Evolutionary conservation across 2,797 vertebrate genomes (phyloP).

Genomic region (Halcyon badia): DNA sequence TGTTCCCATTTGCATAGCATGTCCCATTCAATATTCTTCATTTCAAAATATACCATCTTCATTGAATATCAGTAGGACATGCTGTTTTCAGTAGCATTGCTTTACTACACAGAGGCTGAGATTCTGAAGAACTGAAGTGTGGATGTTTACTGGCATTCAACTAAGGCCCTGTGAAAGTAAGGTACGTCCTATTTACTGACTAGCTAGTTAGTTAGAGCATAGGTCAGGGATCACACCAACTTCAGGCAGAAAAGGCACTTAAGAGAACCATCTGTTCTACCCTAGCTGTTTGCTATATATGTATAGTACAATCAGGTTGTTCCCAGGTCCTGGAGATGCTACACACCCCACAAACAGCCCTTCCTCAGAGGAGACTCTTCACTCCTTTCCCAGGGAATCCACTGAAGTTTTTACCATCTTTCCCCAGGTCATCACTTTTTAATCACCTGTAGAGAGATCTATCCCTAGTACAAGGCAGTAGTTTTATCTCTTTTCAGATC

Average conservation of each 20-base stretch:
- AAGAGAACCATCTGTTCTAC: rapidly evolving
- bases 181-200: background rate
- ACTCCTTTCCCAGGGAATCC: background rate
- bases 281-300: background rate
- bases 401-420: background rate
- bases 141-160: background rate
- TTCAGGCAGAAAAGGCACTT: background rate
- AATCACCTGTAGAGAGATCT: background rate
- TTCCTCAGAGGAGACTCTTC: background rate
- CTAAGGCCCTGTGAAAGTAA: background rate
- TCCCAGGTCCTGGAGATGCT: background rate
- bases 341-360: rapidly evolving
- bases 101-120: background rate
- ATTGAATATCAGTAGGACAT: background rate
- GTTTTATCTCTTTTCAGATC: background rate
- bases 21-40: background rate
- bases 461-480: background rate
- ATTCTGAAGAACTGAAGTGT: background rate
- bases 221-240: background rate
- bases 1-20: background rate
- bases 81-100: background rate
- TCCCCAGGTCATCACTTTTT: background rate
- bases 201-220: background rate
- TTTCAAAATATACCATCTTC: background rate
- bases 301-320: rapidly evolving